phyloP scores from a whole-genome alignment of 1,140 invertebrate genomes.

The Pollicipes pollicipes region DNA sequence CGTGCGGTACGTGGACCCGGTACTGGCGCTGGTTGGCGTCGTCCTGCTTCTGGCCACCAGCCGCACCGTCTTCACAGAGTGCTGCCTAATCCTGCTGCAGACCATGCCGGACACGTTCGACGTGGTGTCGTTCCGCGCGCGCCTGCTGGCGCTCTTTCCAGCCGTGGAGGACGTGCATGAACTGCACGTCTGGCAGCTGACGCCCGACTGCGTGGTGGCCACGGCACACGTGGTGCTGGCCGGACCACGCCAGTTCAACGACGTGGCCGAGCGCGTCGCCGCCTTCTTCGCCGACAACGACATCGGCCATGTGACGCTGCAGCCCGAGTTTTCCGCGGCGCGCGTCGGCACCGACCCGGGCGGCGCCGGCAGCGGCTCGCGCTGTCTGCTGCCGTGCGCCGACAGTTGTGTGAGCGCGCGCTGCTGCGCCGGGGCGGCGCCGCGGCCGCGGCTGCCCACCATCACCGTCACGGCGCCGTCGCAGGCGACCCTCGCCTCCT shows the following conservation, averaged over 20 bases:
- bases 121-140: constrained; percentile 22
- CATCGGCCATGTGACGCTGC: constrained; percentile 13
- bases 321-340: constrained; percentile 14
- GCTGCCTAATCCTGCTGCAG: constrained; percentile 54
- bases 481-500: not conserved
- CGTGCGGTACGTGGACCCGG: constrained; percentile 51
- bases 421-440: not conserved
- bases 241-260: constrained; percentile 36
- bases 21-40: constrained; percentile 45
- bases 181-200: constrained; percentile 61
- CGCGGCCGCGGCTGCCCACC: not conserved
- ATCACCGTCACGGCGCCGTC: not conserved
- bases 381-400: not conserved
- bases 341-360: constrained; percentile 8
- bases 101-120: constrained; percentile 60
- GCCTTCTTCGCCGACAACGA: constrained; percentile 36
- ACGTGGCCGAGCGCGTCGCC: constrained; percentile 41
- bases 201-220: constrained; percentile 27
- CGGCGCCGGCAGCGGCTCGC: not conserved
- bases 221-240: constrained; percentile 24
- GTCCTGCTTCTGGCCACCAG: constrained; percentile 32
- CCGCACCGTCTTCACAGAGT: constrained; percentile 35
- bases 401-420: not conserved
- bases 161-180: constrained; percentile 61
- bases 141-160: constrained; percentile 49